phyloP scores from a whole-genome alignment of 2,113 vertebrate genomes.

The Abramis brama region DNA sequence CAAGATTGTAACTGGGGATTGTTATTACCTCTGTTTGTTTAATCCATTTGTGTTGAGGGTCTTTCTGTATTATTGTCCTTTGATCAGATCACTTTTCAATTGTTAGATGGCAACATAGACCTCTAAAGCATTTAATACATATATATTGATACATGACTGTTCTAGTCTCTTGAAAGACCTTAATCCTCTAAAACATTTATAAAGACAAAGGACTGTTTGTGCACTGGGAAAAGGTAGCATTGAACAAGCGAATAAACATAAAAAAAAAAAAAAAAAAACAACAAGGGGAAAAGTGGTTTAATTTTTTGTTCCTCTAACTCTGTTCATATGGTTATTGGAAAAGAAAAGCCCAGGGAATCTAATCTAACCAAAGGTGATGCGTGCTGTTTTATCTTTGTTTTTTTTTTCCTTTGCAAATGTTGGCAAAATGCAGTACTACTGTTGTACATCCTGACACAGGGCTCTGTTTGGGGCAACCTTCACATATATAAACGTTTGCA shows the following conservation, averaged over 20 bases:
- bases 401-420: not conserved
- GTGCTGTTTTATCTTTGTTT: not conserved
- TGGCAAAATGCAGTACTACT: not conserved
- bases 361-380: not conserved
- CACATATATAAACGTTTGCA: slow-evolving; percentile 10
- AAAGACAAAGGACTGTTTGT: slow-evolving; percentile 20
- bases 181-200: slow-evolving; percentile 18
- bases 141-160: slow-evolving; percentile 10
- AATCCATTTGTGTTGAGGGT: slow-evolving; percentile 18
- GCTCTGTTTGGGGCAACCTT: slow-evolving; percentile 11
- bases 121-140: slow-evolving; percentile 4
- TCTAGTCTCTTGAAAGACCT: slow-evolving; percentile 1
- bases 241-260: not conserved
- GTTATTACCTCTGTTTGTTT: slow-evolving; percentile 9
- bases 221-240: not conserved
- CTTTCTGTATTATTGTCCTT: slow-evolving; percentile 1
- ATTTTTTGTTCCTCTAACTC: not conserved
- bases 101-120: slow-evolving; percentile 4
- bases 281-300: not conserved
- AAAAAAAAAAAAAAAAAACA: not conserved
- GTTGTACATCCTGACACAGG: not conserved
- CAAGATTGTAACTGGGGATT: not conserved
- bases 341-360: not conserved
- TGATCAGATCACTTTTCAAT: slow-evolving; percentile 20
- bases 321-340: not conserved